Base-by-base conservation (phyloP, 2,888 invertebrate species). In the Pomacea canaliculata region DNA sequence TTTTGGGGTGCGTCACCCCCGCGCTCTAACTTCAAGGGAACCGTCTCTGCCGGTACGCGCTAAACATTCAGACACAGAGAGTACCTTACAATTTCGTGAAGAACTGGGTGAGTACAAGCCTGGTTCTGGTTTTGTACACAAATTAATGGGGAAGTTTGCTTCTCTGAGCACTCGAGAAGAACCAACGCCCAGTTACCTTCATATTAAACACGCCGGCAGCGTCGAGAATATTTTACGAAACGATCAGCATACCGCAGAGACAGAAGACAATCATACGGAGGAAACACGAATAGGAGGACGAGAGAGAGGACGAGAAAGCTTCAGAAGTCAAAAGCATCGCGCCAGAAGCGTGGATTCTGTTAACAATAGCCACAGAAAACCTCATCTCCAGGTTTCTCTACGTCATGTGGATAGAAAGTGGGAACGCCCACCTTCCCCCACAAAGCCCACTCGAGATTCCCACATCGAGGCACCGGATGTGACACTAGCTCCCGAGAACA, bases 71-170 rank as follows among this genome's bases (percentile, higher is more conserved):
- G 72, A 73, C 56, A 27, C 27, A 60, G 72, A 65, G 9, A 46
- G 46, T 60, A 67, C 49, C 27, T 23, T 63, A 65, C 74, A 74
- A 37, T 71, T 78, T n/a, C 76, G 73, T 27, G 84, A 84, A 59
- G 81, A 79, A 59, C 77, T 79, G 16, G 83, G 84, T n/a, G 88
- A 87, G 70, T 86, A 88, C 72, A 83, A 80, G 37, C 88, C 89
- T 63, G 86, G 86, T 51, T 87, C 88, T 19, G 89, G 89, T 10
- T 89, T 89, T 84, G 89, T 90, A 23, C 84, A 86, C 76, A 88
- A 87, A 81, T 80, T 89, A 23, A 79, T 87, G 70, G 83, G 85
- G 72, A 88, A 85, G 80, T 89, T 85, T 77, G 76, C 82, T 62
- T 79, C 79, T 18, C 76, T 81, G 13, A 76, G 68, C 18, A 70